phyloP scores from a whole-genome alignment of 2,113 vertebrate genomes.

The Electrona antarctica region DNA sequence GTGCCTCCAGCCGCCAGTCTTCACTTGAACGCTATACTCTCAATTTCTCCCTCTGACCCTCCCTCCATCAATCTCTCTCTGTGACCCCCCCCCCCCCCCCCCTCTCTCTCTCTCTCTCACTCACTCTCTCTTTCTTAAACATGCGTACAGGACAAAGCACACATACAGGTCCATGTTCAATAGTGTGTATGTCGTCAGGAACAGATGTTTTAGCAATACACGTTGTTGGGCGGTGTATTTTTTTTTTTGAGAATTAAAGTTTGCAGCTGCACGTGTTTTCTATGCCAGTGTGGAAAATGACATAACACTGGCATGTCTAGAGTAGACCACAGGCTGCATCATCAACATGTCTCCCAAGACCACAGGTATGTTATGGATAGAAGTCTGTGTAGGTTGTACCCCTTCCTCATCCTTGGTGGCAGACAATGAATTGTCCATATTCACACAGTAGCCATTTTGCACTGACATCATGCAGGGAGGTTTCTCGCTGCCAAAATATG shows the following conservation, averaged over 20 bases:
- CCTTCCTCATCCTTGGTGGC: conserved; percentile 7
- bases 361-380: conserved; percentile 22
- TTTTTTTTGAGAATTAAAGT: conserved; percentile 15
- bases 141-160: conserved; percentile 6
- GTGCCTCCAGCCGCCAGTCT: conserved; percentile 2
- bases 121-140: background rate
- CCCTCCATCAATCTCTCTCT: background rate
- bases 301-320: conserved; percentile 33
- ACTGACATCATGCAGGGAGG: too few species aligned
- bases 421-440: conserved; percentile 9
- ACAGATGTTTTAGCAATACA: conserved; percentile 1
- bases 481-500: too few species aligned
- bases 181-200: conserved; percentile 33
- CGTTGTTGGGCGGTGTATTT: conserved; percentile 3
- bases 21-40: background rate
- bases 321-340: conserved; percentile 40
- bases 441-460: too few species aligned
- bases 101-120: conserved; percentile 7
- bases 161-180: conserved; percentile 28
- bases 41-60: conserved; percentile 5
- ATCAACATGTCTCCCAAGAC: conserved; percentile 12
- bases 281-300: conserved; percentile 40
- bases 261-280: conserved; percentile 34
- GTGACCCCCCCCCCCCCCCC: background rate
- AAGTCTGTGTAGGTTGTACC: conserved; percentile 10